Evolutionary conservation across 2,113 vertebrate species (phyloP).

Genomic region (Pterophyllum scalare): DNA sequence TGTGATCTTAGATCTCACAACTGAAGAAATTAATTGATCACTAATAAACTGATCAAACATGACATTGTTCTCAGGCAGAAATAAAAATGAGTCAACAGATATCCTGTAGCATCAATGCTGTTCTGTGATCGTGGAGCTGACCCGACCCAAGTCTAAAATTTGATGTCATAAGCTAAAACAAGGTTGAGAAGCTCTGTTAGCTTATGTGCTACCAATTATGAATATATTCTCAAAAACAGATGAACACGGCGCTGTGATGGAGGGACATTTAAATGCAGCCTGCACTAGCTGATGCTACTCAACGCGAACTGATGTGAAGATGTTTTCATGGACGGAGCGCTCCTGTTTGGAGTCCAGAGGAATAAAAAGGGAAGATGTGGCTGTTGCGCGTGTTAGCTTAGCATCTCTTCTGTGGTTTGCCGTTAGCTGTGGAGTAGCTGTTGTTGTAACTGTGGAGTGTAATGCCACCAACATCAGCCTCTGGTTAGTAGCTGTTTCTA

Average conservation of each 20-base stretch:
- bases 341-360: neutral
- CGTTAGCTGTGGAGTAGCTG: neutral
- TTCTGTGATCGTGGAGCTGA: neutral
- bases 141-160: neutral
- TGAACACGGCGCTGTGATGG: accelerated
- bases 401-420: neutral
- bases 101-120: neutral
- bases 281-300: neutral
- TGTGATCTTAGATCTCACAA: neutral
- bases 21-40: neutral
- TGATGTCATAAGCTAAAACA: neutral
- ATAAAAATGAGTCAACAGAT: neutral
- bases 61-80: neutral
- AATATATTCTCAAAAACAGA: neutral
- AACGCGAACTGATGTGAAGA: neutral
- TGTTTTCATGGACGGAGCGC: neutral
- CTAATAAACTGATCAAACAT: neutral
- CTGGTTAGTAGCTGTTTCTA: neutral
- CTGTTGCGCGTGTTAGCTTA: neutral
- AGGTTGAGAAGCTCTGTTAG: neutral
- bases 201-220: too few species aligned
- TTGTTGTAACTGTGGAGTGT: neutral
- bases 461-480: neutral
- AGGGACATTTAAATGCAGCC: neutral
- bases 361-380: slow-evolving; percentile 4